Base-by-base conservation (phyloP, 2,888 invertebrate species). In the Steromphala cineraria region DNA sequence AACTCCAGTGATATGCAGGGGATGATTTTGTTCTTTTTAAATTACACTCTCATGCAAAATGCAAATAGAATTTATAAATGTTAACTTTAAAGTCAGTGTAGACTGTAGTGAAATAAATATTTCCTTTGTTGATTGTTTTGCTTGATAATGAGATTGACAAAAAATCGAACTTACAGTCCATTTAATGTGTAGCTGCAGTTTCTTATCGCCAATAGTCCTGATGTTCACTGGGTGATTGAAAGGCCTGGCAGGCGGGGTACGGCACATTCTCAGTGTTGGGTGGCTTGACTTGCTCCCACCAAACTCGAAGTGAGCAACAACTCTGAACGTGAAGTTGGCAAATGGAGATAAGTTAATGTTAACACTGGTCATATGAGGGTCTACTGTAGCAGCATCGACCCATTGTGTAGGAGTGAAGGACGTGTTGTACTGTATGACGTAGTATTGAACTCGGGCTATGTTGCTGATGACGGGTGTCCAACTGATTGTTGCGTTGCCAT, bases 401-500 rank as follows among this genome's bases (percentile, higher is more conserved):
- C 99, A 99, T 0, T 96, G 95, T 93, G 98, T 97, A 0, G 98
- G 98, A 19, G 97, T 97, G 93, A 98, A 98, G 77, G 96, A 96
- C 0, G 99, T 99, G 93, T 98, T 99, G 94, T 96, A 97, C 93
- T 99, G 97, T 82, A 99, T 96, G 81, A 96, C 96, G 93, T 96
- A 99, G 88, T 96, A 96, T 77, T 98, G 95, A 91, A 99, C 97
- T 13, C 98, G 97, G 0, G 99, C 97, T 87, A 98, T 96, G 94
- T 99, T 98, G 94, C 98, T 98, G 80, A 98, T 98, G 95, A 96
- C 96, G 0, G 98, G 96, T 85, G 95, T 95, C 99, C 99, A 99
- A 85, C 95, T 95, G 10, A 99, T 95, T 0, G 95, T 95, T 0
- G 92, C 93, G 95, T 95, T 88, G 5, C 71, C 76, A 10, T 82